phyloP scores from a whole-genome alignment of 2,113 vertebrate species.

The Otolemur garnettii region DNA sequence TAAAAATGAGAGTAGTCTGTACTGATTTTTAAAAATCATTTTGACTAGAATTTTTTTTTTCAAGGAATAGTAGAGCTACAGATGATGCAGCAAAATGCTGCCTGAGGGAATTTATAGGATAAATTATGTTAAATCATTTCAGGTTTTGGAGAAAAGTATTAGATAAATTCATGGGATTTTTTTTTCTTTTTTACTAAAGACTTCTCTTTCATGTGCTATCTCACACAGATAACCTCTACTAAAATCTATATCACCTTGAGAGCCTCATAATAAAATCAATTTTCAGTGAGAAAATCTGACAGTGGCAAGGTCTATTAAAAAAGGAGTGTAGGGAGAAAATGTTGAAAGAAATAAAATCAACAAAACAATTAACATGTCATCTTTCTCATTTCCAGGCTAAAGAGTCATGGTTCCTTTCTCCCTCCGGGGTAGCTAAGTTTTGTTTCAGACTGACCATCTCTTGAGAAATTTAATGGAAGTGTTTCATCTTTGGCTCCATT shows the following conservation, averaged over 20 bases:
- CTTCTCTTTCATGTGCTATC: neutral
- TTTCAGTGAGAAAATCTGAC: neutral
- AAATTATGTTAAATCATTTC: neutral
- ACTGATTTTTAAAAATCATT: neutral
- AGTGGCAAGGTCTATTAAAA: neutral
- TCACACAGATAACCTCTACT: neutral
- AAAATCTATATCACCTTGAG: neutral
- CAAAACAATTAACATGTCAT: neutral
- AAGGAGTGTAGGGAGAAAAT: neutral
- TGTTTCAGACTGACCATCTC: neutral
- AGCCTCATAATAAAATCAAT: neutral
- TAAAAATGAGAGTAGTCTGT: neutral
- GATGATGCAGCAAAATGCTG: neutral
- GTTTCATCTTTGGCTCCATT: neutral
- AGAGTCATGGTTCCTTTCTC: neutral
- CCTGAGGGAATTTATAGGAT: neutral
- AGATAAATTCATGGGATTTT: neutral
- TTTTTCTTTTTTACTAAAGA: neutral
- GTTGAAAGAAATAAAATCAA: conserved; percentile 12
- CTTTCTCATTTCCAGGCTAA: neutral
- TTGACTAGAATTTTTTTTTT: neutral
- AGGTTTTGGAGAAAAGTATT: neutral
- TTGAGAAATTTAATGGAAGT: neutral
- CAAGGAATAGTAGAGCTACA: neutral
- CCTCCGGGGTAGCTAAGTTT: neutral